Percentiles rank a stretch among this genome's conserved stretches.
Conservation (phyloP, 2,797 vertebrate species). For the Sciaenops ocellatus region DNA sequence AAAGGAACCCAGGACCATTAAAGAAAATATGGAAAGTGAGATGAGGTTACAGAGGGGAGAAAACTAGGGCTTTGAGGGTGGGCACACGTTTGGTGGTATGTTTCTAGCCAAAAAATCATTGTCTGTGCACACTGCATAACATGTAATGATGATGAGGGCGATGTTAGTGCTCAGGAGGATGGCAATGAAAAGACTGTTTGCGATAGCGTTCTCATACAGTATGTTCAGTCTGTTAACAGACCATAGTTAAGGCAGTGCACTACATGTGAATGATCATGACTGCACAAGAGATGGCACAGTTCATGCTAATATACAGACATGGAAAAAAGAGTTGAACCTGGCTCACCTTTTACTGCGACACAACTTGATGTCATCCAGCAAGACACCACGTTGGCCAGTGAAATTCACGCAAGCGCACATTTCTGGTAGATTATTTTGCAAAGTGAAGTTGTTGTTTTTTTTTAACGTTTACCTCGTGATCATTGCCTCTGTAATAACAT, state of each 20-base stretch:
- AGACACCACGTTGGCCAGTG: no score
- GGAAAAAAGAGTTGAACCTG: neutral
- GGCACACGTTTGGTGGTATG: constrained; percentile 9
- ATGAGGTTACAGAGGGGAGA: constrained; percentile 23
- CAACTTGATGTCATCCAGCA: neutral
- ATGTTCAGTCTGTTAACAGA: neutral
- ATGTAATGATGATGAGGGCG: constrained; percentile 13
- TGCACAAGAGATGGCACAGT: neutral
- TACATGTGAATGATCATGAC: neutral
- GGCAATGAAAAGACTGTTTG: neutral
- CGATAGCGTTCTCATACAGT: neutral
- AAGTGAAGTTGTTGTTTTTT: neutral
- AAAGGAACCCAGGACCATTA: constrained; percentile 60
- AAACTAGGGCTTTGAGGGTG: constrained; percentile 15
- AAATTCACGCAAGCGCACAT: neutral
- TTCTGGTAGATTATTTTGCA: neutral
- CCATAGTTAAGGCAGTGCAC: neutral
- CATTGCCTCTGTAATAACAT: no score
- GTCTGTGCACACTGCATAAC: constrained; percentile 22
- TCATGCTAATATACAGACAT: neutral
- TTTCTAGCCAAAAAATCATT: neutral
- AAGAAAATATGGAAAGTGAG: constrained; percentile 49
- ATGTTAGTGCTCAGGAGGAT: constrained; percentile 4
- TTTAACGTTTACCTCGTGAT: neutral
- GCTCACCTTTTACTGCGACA: neutral